These are phyloP conservation scores for Nineta flava DNA, from an alignment of 2,888 invertebrate species.

Conservation along the genomic window DNA sequence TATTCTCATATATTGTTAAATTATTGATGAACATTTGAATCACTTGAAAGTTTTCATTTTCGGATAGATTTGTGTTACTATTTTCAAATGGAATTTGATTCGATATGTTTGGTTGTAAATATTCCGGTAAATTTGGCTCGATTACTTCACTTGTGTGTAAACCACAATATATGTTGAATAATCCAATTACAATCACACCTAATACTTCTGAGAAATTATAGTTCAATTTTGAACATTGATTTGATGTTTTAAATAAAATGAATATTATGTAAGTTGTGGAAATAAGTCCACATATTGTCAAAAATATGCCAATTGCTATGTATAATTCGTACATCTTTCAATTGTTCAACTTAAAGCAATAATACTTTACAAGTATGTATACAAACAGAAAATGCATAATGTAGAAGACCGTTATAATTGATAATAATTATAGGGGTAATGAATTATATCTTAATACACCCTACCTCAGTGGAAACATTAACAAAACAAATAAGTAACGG, in stretches of 20 bases:
- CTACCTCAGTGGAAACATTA: no score
- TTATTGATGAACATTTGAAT: no score
- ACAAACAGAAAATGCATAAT: no score
- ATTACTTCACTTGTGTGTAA: not conserved
- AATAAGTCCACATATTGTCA: conserved; percentile 17
- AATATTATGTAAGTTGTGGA: not conserved
- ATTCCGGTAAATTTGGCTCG: no score
- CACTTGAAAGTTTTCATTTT: not conserved
- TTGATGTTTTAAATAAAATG: not conserved
- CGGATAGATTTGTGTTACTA: not conserved
- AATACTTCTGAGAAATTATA: not conserved
- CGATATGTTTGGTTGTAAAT: not conserved
- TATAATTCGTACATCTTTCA: conserved; percentile 21
- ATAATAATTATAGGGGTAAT: not conserved
- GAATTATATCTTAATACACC: no score
- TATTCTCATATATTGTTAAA: no score
- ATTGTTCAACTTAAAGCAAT: not conserved
- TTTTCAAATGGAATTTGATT: not conserved
- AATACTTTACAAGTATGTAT: not conserved
- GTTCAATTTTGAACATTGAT: not conserved
- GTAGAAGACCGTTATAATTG: not conserved
- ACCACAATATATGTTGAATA: not conserved
- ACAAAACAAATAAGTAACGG: no score
- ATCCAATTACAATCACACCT: conserved; percentile 2
- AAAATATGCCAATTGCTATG: conserved; percentile 18